These are phyloP conservation scores for Antheraea assamensis DNA, from an alignment of 2,888 invertebrate genomes.

Conservation along the genomic window DNA sequence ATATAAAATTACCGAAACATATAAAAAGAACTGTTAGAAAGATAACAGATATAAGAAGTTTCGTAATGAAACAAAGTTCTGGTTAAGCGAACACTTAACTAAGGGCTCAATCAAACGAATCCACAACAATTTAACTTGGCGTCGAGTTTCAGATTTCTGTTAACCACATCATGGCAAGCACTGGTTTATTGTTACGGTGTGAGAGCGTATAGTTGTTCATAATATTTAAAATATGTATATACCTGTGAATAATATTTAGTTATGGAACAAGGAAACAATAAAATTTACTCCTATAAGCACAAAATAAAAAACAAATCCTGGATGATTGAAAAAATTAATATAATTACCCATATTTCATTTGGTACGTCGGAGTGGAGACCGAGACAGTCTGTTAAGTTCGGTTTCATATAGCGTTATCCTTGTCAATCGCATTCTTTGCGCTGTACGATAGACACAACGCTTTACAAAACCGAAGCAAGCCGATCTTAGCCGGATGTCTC, in stretches of 20 bases:
- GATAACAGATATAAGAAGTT: slow-evolving; percentile 25
- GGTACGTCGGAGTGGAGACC: too few species aligned
- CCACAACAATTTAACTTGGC: slow-evolving; percentile 34
- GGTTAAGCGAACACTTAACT: slow-evolving; percentile 34
- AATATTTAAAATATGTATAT: background rate
- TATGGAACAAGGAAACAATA: background rate
- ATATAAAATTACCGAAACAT: slow-evolving; percentile 13
- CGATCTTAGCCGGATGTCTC: too few species aligned
- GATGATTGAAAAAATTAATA: background rate
- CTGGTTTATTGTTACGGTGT: background rate
- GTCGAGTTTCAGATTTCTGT: slow-evolving; percentile 28
- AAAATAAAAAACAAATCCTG: background rate
- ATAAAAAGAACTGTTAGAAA: slow-evolving; percentile 13
- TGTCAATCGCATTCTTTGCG: too few species aligned
- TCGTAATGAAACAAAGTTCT: slow-evolving; percentile 30
- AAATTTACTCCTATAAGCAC: too few species aligned
- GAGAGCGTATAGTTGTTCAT: background rate
- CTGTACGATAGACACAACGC: too few species aligned
- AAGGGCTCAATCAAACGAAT: slow-evolving; percentile 37
- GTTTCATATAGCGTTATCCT: too few species aligned
- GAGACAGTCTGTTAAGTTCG: too few species aligned
- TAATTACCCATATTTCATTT: too few species aligned
- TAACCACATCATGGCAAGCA: slow-evolving; percentile 24
- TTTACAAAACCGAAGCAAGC: too few species aligned
- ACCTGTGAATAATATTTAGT: background rate